phyloP scores from a whole-genome alignment of 2,888 invertebrate species.

The Cryptus viduatorius region DNA sequence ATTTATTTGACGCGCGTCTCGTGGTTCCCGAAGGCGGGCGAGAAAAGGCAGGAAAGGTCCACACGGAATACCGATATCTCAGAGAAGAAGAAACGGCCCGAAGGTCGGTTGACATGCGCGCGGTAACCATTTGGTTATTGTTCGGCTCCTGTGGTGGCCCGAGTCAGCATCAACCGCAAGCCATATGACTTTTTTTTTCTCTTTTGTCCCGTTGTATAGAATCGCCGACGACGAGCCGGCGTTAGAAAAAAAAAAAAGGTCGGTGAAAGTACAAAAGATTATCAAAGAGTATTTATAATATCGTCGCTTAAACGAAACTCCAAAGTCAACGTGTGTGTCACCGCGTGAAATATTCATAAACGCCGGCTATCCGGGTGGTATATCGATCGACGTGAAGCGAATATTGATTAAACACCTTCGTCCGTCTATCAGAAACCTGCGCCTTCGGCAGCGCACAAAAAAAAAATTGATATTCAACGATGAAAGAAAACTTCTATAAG shows the following conservation, averaged over 20 bases:
- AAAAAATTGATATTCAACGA: neutral
- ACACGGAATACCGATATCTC: slow-evolving; percentile 67
- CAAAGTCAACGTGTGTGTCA: slow-evolving; percentile 55
- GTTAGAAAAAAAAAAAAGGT: slow-evolving; percentile 43
- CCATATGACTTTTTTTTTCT: slow-evolving; percentile 60
- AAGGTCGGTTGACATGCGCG: slow-evolving; percentile 9
- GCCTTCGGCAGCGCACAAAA: neutral
- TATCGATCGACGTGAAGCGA: slow-evolving; percentile 62
- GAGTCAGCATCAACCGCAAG: slow-evolving; percentile 39
- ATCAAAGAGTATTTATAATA: slow-evolving; percentile 59
- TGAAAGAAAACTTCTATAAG: neutral
- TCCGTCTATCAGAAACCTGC: too few species aligned
- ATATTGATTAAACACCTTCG: slow-evolving; percentile 48
- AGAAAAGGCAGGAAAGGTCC: slow-evolving; percentile 53
- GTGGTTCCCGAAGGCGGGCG: slow-evolving; percentile 28
- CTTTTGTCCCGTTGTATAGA: slow-evolving; percentile 49
- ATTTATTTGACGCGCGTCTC: slow-evolving; percentile 61
- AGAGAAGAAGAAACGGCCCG: slow-evolving; percentile 18
- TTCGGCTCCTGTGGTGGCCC: slow-evolving; percentile 55
- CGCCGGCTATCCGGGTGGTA: slow-evolving; percentile 48
- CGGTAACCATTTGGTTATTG: slow-evolving; percentile 47
- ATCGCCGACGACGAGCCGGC: slow-evolving; percentile 48
- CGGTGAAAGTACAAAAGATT: slow-evolving; percentile 64
- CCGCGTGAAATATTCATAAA: slow-evolving; percentile 64
- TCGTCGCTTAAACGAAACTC: slow-evolving; percentile 58